Evolutionary conservation across 2,113 vertebrate species (phyloP), one percentile per base, ranked within the genome.

Genomic region (Esox niger): DNA sequence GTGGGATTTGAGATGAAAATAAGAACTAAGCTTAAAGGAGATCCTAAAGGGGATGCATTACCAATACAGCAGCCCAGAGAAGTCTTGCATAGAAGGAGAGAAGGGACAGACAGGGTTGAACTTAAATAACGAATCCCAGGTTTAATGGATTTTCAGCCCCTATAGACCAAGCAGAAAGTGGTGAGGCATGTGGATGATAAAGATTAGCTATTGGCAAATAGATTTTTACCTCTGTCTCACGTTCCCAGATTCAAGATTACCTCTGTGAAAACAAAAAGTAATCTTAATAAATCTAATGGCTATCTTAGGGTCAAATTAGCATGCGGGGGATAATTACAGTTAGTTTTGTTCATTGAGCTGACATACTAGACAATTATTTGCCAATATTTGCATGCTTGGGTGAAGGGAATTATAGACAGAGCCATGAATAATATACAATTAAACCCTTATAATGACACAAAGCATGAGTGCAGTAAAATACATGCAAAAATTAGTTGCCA

Each of bases 91-190:
- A 10, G 29, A 31, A 38, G 55, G 62, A 63, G 26, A 15, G 23
- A 38, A n/a, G 31, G 59, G n/a, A 8, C 56, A 25, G 31, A 33
- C 4, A 9, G 25, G 68, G 68, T 25, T 46, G 61, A 57, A 49
- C 52, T 71, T 43, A 59, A 73, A 56, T 33, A 55, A 49, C 54
- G 71, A 73, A 66, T 66, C 63, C 56, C 56, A 60, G 64, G 35
- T 38, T 68, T 73, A 67, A 62, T 73, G 58, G 58, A 73, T 73
- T 68, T 68, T 71, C 32, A 62, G 62, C 1, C 69, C 49, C 61
- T 23, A 55, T 64, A 63, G 62, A 63, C 69, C 49, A 27, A 55
- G 17, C 27, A 54, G 62, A 46, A 26, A 43, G 27, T 38, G 62
- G 69, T 56, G 62, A 71, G 49, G 32, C 33, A 26, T 57, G 61